Evolutionary conservation across 2,797 vertebrate genomes (phyloP).

Genomic region (Arremon aurantiirostris): DNA sequence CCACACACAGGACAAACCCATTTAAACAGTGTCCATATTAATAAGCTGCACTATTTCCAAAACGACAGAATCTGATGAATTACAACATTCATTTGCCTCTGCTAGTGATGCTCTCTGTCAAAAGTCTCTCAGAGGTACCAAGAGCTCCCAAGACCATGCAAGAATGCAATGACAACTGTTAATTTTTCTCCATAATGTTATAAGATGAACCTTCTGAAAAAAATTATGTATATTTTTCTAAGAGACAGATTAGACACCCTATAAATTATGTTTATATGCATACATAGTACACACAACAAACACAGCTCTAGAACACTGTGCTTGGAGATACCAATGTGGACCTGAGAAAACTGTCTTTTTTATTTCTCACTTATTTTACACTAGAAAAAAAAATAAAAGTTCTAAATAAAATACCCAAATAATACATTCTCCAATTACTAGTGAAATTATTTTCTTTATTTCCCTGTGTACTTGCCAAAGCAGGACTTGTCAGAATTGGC

Average conservation of each 20-base stretch:
- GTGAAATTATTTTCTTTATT: background rate
- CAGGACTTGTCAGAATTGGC: background rate
- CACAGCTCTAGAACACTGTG: background rate
- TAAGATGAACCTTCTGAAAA: background rate
- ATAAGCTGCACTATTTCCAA: background rate
- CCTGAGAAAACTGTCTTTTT: background rate
- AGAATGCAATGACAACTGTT: background rate
- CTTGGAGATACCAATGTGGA: background rate
- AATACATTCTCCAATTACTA: background rate
- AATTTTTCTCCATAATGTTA: background rate
- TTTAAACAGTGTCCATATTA: background rate
- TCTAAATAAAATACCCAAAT: background rate
- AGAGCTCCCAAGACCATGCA: background rate
- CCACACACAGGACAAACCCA: background rate
- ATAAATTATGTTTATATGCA: background rate
- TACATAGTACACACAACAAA: background rate
- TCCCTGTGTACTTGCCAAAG: background rate
- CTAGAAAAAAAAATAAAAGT: background rate
- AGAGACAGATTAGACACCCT: background rate
- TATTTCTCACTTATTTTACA: background rate
- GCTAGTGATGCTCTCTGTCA: background rate
- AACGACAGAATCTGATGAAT: background rate
- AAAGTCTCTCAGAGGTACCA: background rate
- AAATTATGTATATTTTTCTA: background rate
- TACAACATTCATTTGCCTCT: background rate